Percentiles rank a stretch among this genome's conserved stretches.
Evolutionary conservation across 2,113 vertebrate genomes (phyloP).

Genomic region (Brachirus orientalis): DNA sequence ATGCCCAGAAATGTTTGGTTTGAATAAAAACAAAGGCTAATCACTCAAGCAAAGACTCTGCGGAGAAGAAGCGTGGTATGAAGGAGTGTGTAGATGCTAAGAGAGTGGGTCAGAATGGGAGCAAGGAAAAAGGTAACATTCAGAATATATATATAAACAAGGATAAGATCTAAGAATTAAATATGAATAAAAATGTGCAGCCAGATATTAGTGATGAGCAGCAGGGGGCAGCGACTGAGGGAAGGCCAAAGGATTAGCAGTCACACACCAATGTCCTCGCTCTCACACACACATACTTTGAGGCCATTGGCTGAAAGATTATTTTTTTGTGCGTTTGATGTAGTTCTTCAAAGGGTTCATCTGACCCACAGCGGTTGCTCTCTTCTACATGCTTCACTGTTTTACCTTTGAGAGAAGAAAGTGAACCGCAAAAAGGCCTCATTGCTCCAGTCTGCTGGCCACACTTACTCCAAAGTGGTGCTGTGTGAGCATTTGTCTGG

Average conservation of each 20-base stretch:
- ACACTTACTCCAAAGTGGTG: conserved; percentile 25
- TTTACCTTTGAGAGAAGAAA: conserved; percentile 70
- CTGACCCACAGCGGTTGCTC: conserved; percentile 74
- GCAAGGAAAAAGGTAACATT: neutral
- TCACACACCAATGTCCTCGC: conserved; percentile 39
- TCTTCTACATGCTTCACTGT: conserved; percentile 63
- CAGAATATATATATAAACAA: conserved; percentile 46
- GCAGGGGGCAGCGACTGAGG: conserved; percentile 44
- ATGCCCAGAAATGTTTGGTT: neutral
- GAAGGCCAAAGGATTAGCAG: conserved; percentile 65
- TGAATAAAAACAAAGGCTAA: neutral
- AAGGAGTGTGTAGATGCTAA: conserved; percentile 45
- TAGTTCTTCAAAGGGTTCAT: conserved; percentile 77
- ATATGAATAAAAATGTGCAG: conserved; percentile 49
- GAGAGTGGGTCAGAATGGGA: conserved; percentile 29
- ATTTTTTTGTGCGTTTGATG: conserved; percentile 79
- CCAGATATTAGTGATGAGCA: conserved; percentile 41
- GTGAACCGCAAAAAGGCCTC: conserved; percentile 56
- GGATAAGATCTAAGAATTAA: conserved; percentile 42
- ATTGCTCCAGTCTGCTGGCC: conserved; percentile 35
- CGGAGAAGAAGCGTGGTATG: neutral
- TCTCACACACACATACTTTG: conserved; percentile 29
- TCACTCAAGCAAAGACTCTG: neutral
- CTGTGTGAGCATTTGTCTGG: conserved; percentile 2
- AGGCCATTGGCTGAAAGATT: conserved; percentile 58